Percentiles rank a stretch among this genome's conserved stretches.
Conservation (phyloP, 2,113 vertebrate genomes). For the rabbit (Oryctolagus cuniculus) region mOryCun1.1 NC_091432.1:204552001-204552500, state of each 20-base stretch:
- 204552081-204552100: neutral
- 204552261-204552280: neutral
- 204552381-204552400: too few species aligned
- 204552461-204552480: too few species aligned
- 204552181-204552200: neutral
- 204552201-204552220: neutral
- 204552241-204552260: neutral
- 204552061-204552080: neutral
- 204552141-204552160: neutral
- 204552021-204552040: conserved; percentile 44
- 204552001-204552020: neutral
- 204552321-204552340: neutral
- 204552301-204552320: neutral
- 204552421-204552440: too few species aligned
- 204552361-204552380: too few species aligned
- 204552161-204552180: conserved; percentile 9
- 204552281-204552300: neutral
- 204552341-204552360: too few species aligned
- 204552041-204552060: conserved; percentile 6
- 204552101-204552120: conserved; percentile 13
- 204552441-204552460: too few species aligned
- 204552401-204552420: too few species aligned
- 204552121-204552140: neutral
- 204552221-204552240: neutral
- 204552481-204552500: too few species aligned